phyloP scores from a whole-genome alignment of 2,113 vertebrate genomes.

The Noctilio leporinus region DNA sequence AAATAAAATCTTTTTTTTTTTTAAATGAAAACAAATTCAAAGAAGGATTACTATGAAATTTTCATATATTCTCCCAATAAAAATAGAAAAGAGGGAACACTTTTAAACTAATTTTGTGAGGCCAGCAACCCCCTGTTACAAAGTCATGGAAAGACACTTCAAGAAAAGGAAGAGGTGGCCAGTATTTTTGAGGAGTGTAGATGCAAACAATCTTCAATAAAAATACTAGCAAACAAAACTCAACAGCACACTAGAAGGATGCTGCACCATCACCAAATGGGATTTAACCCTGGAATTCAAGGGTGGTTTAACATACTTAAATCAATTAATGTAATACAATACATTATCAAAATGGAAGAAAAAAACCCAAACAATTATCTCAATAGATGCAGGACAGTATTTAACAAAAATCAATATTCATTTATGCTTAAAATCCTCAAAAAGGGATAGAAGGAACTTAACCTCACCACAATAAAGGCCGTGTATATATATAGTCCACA shows the following conservation, averaged over 20 bases:
- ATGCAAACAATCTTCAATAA: neutral
- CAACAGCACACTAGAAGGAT: neutral
- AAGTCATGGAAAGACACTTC: no score
- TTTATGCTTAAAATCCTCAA: neutral
- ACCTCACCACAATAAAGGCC: neutral
- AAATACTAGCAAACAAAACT: neutral
- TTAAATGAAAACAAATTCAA: no score
- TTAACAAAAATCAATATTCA: neutral
- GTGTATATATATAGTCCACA: neutral
- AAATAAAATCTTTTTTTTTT: no score
- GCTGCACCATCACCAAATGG: neutral
- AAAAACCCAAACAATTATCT: neutral
- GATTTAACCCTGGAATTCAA: neutral
- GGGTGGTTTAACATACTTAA: no score
- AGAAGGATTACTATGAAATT: neutral
- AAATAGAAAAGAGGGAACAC: neutral
- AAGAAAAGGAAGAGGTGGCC: no score
- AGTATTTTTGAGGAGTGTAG: neutral
- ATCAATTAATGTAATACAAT: neutral
- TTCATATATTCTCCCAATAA: neutral
- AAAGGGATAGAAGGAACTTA: neutral
- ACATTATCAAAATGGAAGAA: neutral
- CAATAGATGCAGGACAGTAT: neutral
- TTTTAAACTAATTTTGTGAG: neutral
- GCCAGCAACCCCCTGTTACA: no score